Evolutionary conservation across 2,113 vertebrate genomes (phyloP), one percentile per base, ranked within the genome.

Genomic region (Columbina picui): DNA sequence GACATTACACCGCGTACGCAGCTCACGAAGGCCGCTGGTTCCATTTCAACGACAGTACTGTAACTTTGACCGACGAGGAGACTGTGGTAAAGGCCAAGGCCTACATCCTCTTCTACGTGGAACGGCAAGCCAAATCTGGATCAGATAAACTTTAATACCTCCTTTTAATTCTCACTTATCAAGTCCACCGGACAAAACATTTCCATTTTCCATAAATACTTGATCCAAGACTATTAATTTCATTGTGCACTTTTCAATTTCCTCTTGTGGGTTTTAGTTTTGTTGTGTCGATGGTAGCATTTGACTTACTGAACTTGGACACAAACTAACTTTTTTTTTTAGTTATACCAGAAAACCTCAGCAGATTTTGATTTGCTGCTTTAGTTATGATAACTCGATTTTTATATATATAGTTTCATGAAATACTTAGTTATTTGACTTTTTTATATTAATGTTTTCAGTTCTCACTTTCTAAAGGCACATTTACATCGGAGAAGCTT

Each of bases 11-110:
- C 0, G 99, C 99, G 0, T 99, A 99, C 3, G 99, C 99, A 29
- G 97, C 98, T 34, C 99, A 99, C 0, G 98, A 99, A 90, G 98
- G 98, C 49, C 98, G 97, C 83, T 99, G 99, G 99, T 99, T 99
- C 98, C 99, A 99, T 90, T 99, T 99, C 98, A 99, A 99, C 7
- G 99, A 99, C 98, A 99, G 99, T 94, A 99, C 99, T 45, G 99
- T 99, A 61, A 99, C 99, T 32, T 92, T 99, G 97, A 98, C 99
- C 1, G 99, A 98, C 4, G 99, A 99, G 92, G 99, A 99, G 82
- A 98, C 99, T 1, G 99, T 99, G 91, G 98, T 96, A 79, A 99
- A 99, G 97, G 99, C 99, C 86, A 99, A 99, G 98, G 99, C 99
- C 87, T 99, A 99, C 97, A 99, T 99, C 96, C 99, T 99, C 45